Percentiles rank a stretch among this genome's conserved stretches.
These are phyloP conservation scores for Mixornis gularis DNA, from an alignment of 2,113 vertebrate genomes.

Conservation along the genomic window DNA sequence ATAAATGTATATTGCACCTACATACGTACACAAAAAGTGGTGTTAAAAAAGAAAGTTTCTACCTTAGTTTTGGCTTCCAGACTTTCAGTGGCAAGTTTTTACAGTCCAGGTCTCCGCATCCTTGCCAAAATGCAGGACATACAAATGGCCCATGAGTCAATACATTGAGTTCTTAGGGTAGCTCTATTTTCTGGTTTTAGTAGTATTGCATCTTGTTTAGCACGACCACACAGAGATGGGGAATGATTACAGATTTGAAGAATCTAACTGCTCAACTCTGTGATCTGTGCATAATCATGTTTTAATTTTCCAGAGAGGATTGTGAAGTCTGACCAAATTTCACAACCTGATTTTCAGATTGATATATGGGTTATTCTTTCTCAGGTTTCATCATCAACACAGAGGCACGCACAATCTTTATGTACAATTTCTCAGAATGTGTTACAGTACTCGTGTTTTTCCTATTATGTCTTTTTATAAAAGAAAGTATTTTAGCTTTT, in stretches of 20 bases:
- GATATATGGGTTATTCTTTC: neutral
- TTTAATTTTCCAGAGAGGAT: neutral
- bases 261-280: neutral
- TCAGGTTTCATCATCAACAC: neutral
- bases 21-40: rapidly evolving
- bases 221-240: neutral
- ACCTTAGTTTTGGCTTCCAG: neutral
- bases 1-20: neutral
- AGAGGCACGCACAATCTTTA: neutral
- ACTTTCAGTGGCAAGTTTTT: neutral
- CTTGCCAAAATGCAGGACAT: neutral
- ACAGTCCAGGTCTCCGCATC: neutral
- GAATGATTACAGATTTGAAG: neutral
- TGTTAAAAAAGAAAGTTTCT: neutral
- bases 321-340: neutral
- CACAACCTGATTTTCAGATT: neutral
- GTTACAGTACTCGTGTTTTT: neutral
- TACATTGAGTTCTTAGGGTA: neutral
- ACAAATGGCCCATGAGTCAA: neutral
- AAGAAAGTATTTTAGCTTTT: neutral
- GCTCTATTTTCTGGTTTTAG: neutral
- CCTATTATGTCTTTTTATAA: neutral
- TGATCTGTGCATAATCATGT: neutral
- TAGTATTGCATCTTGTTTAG: neutral
- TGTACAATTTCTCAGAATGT: neutral